Conservation (phyloP, 2,888 invertebrate species). For the Drosophila dives region DNA sequence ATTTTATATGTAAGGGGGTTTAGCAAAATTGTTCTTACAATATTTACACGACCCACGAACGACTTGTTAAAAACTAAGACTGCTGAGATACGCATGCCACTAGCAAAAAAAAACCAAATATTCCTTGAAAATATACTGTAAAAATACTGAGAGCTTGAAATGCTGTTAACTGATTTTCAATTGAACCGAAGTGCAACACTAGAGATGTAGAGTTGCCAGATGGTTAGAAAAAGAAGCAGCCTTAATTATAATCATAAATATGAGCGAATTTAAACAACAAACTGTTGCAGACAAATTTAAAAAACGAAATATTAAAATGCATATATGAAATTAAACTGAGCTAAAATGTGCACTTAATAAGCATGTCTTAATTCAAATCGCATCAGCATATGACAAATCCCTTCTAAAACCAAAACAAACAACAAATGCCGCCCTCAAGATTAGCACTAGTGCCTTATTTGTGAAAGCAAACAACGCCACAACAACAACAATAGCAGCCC, state of each 20-base stretch:
- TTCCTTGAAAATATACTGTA: slow-evolving; percentile 2
- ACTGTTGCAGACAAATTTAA: not conserved
- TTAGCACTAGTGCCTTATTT: slow-evolving; percentile 59
- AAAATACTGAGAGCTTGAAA: slow-evolving; percentile 35
- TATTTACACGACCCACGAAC: slow-evolving; percentile 67
- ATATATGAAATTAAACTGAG: not conserved
- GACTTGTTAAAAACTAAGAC: slow-evolving; percentile 61
- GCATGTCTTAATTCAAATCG: slow-evolving; percentile 58
- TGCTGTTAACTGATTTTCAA: slow-evolving; percentile 4
- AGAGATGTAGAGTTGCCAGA: slow-evolving; percentile 36
- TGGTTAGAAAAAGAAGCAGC: not conserved
- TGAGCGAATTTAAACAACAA: not conserved
- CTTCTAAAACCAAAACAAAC: slow-evolving; percentile 59
- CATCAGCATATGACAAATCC: slow-evolving; percentile 52
- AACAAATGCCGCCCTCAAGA: slow-evolving; percentile 68
- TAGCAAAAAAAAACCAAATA: slow-evolving; percentile 30
- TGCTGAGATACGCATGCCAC: slow-evolving; percentile 1
- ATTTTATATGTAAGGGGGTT: not conserved
- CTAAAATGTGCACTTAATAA: not conserved
- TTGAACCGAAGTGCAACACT: slow-evolving; percentile 18
- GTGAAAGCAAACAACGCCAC: slow-evolving; percentile 26
- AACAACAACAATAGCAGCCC: slow-evolving; percentile 23
- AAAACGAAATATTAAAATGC: not conserved
- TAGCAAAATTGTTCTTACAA: slow-evolving; percentile 51
- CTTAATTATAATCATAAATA: not conserved